A percentile compares a stretch with the other conserved stretches of the same genome.
These are phyloP conservation scores for Caenorhabditis uteleia DNA, from an alignment of 2,888 invertebrate species.

Conservation along the genomic window DNA sequence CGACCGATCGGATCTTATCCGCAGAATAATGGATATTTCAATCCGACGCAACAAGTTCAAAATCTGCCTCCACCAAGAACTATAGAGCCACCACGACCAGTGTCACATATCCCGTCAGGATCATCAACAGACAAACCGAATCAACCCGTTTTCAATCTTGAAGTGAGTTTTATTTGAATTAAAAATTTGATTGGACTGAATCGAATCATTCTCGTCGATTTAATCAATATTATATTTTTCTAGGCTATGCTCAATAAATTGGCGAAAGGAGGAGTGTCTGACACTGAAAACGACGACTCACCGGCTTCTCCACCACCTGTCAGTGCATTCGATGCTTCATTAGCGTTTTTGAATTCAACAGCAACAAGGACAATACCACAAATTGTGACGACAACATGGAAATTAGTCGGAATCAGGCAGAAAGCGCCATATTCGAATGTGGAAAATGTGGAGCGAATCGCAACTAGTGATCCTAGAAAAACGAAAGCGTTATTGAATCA, in stretches of 20 bases:
- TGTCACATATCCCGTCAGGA: conserved; percentile 2
- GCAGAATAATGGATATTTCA: conserved; percentile 27
- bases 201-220: too few species aligned
- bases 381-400: conserved; percentile 17
- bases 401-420: conserved; percentile 14
- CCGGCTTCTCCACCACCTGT: conserved; percentile 47
- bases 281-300: conserved; percentile 31
- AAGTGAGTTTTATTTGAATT: conserved; percentile 6
- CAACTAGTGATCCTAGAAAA: conserved; percentile 42
- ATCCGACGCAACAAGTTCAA: conserved; percentile 22
- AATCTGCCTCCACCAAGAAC: conserved; percentile 33
- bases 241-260: conserved; percentile 56
- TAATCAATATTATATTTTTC: conserved; percentile 4
- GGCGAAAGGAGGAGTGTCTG: conserved; percentile 29
- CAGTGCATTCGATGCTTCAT: background rate
- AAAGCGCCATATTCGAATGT: conserved; percentile 36
- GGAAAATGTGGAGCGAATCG: conserved; percentile 25
- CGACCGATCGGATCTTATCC: conserved; percentile 2
- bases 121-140: background rate
- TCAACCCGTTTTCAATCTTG: conserved; percentile 17
- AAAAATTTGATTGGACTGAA: background rate
- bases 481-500: conserved; percentile 28
- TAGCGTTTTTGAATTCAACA: background rate
- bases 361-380: conserved; percentile 26
- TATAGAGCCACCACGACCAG: conserved; percentile 33